phyloP scores from a whole-genome alignment of 2,797 vertebrate species.

The Hybognathus amarus region DNA sequence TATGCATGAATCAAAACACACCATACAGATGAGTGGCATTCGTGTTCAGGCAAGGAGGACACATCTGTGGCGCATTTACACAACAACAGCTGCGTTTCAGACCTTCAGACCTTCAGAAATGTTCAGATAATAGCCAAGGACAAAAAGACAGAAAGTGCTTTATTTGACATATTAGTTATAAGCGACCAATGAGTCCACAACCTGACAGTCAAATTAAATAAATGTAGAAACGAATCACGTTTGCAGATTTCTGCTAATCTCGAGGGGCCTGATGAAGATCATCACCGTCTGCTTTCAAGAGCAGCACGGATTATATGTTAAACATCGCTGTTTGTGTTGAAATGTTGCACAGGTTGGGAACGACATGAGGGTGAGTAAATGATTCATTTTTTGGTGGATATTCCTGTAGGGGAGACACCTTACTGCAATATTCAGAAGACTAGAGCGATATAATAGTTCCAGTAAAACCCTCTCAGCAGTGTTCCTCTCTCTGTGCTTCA shows the following conservation, averaged over 20 bases:
- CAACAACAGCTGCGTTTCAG: not conserved
- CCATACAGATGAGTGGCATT: not conserved
- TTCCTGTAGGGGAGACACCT: not conserved
- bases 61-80: not conserved
- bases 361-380: not conserved
- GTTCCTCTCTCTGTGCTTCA: not conserved
- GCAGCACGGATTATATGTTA: not conserved
- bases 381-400: not conserved
- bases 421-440: not conserved
- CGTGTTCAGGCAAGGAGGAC: no score
- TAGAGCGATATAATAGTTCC: not conserved
- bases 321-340: not conserved
- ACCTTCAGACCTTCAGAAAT: constrained; percentile 1
- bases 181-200: not conserved
- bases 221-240: not conserved
- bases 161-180: not conserved
- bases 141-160: not conserved
- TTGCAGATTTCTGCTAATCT: not conserved
- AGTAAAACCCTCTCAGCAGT: not conserved
- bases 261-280: not conserved
- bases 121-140: not conserved
- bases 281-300: not conserved
- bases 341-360: not conserved
- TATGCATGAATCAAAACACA: not conserved
- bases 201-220: not conserved